These are phyloP conservation scores for Prenolepis imparis DNA, from an alignment of 2,888 invertebrate genomes.

Conservation along the genomic window DNA sequence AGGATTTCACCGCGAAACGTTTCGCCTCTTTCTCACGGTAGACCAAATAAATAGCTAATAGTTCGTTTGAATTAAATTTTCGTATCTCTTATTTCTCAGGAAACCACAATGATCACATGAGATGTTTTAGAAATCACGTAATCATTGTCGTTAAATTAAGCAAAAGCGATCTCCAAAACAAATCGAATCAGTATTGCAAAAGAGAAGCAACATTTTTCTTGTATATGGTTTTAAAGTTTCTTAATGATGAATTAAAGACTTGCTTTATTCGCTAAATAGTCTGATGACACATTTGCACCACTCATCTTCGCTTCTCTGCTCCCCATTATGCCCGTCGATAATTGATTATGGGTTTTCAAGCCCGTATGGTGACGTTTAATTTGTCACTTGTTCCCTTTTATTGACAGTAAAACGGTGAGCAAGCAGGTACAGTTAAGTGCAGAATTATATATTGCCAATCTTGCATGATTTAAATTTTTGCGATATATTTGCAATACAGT, in stretches of 20 bases:
- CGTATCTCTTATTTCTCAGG: conserved; percentile 59
- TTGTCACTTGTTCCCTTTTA: conserved; percentile 39
- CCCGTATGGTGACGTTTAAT: conserved; percentile 36
- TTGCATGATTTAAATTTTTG: background rate
- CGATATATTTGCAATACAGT: background rate
- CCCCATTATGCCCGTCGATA: conserved; percentile 19
- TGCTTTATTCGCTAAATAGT: conserved; percentile 34
- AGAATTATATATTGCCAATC: conserved; percentile 10
- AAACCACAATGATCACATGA: conserved; percentile 67
- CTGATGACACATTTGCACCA: conserved; percentile 19
- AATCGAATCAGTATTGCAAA: conserved; percentile 67
- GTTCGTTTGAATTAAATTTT: conserved; percentile 63
- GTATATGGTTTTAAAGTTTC: conserved; percentile 64
- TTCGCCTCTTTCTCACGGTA: conserved; percentile 12
- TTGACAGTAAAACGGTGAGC: background rate
- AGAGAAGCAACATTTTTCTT: conserved; percentile 73
- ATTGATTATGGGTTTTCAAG: conserved; percentile 33
- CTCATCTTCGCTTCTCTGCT: conserved; percentile 21
- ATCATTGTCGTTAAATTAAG: conserved; percentile 79
- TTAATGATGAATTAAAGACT: conserved; percentile 66
- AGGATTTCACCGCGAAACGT: conserved; percentile 33
- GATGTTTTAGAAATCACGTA: conserved; percentile 71
- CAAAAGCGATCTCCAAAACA: conserved; percentile 76
- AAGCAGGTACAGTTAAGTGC: background rate
- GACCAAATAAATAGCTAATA: conserved; percentile 31